These are phyloP conservation scores for Gila orcuttii DNA, from an alignment of 2,113 vertebrate genomes.

Conservation along the genomic window DNA sequence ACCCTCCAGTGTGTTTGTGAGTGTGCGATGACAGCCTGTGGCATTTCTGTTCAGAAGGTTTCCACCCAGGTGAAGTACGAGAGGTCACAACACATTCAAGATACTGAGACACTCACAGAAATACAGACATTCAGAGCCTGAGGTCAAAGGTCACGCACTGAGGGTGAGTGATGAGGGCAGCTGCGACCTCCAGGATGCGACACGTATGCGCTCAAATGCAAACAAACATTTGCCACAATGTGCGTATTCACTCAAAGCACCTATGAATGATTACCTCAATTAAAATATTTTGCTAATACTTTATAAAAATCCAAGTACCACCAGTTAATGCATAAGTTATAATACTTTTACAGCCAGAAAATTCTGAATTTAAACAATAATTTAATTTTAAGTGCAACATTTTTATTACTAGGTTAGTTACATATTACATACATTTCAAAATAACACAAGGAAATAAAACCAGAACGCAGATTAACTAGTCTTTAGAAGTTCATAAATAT, in stretches of 20 bases:
- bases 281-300: not conserved
- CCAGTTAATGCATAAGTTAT: not conserved
- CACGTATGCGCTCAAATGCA: conserved; percentile 38
- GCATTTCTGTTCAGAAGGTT: conserved; percentile 64
- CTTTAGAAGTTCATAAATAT: conserved; percentile 20
- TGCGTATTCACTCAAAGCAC: not conserved
- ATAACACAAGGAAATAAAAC: not conserved
- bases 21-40: conserved; percentile 74
- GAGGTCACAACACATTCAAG: conserved; percentile 67
- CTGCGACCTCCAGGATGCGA: conserved; percentile 65
- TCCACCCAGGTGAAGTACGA: conserved; percentile 78
- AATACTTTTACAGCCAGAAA: not conserved
- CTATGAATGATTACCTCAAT: conserved; percentile 41
- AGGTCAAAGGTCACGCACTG: conserved; percentile 72
- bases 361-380: no score
- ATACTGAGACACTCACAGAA: conserved; percentile 52
- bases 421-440: not conserved
- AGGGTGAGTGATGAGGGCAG: conserved; percentile 77
- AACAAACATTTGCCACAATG: conserved; percentile 31
- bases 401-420: no score
- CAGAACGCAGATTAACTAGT: not conserved
- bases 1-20: conserved; percentile 60
- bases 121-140: conserved; percentile 64
- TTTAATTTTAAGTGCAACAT: no score
- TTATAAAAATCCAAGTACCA: not conserved